Evolutionary conservation across 2,797 vertebrate species (phyloP), one percentile per base, ranked within the genome.

Genomic region (Microctenopoma lineatum): DNA sequence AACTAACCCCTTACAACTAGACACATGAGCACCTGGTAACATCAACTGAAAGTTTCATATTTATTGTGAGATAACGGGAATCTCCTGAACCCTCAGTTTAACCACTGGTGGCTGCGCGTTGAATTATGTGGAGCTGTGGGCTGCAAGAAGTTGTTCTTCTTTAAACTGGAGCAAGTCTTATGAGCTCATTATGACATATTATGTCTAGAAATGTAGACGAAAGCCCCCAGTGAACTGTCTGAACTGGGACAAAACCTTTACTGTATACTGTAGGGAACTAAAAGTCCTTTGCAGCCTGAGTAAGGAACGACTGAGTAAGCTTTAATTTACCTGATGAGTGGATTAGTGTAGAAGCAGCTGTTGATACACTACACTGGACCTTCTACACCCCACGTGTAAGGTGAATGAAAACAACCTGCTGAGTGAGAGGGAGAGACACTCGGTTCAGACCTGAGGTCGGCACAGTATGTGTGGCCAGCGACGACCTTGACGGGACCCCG

Each of bases 281-380:
- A 54, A 34, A 32, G 26, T 36, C 21, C 13, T 27, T 25, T 61
- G 59, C 72, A 73, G 74, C 83, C 59, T 56, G 82, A 79, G 76
- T 87, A 77, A 79, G 80, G 21, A 21, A 73, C 74, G 74, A 84
- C 59, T 56, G 82, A 79, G 76, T 87, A 77, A 79, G 80, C 76
- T 90, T 84, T 88, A 81, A 91, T 92, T 87, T 87, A 80, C 84
- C 71, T 81, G 86, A 88, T 90, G 88, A 90, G 85, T 89, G 81
- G 86, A 88, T 90, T 88, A 85, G 68, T 79, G 77, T 50, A 62
- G 70, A 70, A 71, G 78, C 89, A 90, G 83, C 89, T 89, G 88
- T 81, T 85, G 85, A 82, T 79, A 80, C 41, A 59, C 67, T 55
- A 70, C 55, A 75, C 68, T 3, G 52, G 77, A 81, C 76, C 11